phyloP scores from a whole-genome alignment of 1,140 invertebrate species.

The Temnothorax nylanderi region DNA sequence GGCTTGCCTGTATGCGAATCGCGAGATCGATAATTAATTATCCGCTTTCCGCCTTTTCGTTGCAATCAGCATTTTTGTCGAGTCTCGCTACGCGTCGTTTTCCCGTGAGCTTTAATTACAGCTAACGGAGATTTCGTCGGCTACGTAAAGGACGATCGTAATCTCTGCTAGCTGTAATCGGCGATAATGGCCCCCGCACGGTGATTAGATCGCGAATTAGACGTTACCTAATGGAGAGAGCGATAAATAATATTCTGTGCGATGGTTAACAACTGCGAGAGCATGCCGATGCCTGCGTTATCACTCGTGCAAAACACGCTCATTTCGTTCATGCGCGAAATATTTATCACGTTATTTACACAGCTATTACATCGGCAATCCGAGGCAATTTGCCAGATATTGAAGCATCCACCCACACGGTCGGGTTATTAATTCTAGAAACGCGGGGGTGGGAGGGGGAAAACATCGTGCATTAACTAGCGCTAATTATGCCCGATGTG shows the following conservation, averaged over 20 bases:
- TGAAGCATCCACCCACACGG: neutral
- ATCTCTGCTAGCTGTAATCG: neutral
- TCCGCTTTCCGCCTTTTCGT: neutral
- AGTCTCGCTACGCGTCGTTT: neutral
- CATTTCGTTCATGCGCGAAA: neutral
- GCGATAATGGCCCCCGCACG: neutral
- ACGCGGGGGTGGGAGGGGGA: too few relatives aligned
- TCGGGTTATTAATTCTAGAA: neutral
- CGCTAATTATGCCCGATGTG: neutral
- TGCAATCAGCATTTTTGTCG: neutral
- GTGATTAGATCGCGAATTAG: neutral
- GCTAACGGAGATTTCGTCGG: neutral
- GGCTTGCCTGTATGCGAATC: slow-evolving; percentile 4
- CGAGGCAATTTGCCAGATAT: neutral
- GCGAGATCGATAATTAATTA: neutral
- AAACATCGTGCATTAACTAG: neutral
- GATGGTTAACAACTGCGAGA: neutral
- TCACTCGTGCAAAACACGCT: neutral
- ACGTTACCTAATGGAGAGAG: neutral
- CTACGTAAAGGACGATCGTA: neutral
- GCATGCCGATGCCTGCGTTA: neutral
- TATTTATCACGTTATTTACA: neutral
- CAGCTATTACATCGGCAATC: neutral
- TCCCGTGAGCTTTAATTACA: neutral
- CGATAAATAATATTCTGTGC: slow-evolving; percentile 1